A percentile compares a stretch with the other conserved stretches of the same genome.
These are phyloP conservation scores for Orchestes rusci DNA, from an alignment of 2,888 invertebrate species.

Conservation along the genomic window DNA sequence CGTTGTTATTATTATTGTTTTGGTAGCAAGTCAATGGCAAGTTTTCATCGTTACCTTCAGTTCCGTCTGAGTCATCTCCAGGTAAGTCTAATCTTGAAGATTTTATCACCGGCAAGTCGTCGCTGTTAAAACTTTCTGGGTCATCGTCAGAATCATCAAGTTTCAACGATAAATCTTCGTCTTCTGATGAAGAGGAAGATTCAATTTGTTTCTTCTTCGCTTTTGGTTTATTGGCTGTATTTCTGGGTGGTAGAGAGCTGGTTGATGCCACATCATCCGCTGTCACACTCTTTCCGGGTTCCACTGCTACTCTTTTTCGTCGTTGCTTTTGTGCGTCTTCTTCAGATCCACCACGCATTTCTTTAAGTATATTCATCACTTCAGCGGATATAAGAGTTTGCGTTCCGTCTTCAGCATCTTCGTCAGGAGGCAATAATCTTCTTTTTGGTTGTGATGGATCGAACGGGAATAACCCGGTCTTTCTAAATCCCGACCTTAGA, in stretches of 20 bases:
- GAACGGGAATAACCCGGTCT: conserved; percentile 16
- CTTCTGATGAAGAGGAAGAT: conserved; percentile 6
- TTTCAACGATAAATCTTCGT: conserved; percentile 6
- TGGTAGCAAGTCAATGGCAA: background rate
- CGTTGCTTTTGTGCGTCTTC: conserved; percentile 4
- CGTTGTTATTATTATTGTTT: background rate
- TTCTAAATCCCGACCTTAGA: conserved; percentile 17
- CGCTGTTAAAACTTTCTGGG: conserved; percentile 12
- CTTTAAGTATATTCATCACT: conserved; percentile 4
- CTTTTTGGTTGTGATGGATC: conserved; percentile 8
- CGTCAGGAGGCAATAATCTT: conserved; percentile 6
- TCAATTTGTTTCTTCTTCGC: background rate
- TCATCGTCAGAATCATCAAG: conserved; percentile 4
- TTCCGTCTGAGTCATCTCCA: conserved; percentile 1
- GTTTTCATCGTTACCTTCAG: background rate
- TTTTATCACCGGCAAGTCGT: conserved; percentile 11
- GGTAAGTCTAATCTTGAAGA: conserved; percentile 1
- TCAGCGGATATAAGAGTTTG: background rate
- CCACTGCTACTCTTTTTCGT: conserved; percentile 10
- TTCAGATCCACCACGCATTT: conserved; percentile 7
- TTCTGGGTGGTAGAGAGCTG: background rate
- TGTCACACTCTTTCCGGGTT: conserved; percentile 4
- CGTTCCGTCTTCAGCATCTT: conserved; percentile 3
- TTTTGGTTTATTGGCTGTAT: background rate
- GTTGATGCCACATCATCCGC: conserved; percentile 3